Evolutionary conservation across 2,888 invertebrate genomes (phyloP).

Genomic region (Odontocerum albicorne): DNA sequence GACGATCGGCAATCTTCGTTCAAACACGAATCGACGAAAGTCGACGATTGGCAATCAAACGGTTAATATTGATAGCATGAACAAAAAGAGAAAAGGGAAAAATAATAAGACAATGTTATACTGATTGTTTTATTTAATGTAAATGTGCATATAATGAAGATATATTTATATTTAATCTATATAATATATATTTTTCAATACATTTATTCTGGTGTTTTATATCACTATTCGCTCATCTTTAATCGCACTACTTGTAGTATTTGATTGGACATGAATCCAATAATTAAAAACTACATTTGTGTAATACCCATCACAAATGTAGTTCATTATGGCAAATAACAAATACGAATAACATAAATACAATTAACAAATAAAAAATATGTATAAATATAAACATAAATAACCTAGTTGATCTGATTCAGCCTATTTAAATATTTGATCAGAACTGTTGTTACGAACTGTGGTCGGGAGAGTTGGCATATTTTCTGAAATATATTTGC

Average conservation of each 20-base stretch:
- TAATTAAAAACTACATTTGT: background rate
- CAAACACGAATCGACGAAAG: too few relatives aligned
- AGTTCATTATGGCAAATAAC: conserved; percentile 16
- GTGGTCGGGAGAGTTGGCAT: too few relatives aligned
- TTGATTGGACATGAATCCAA: too few relatives aligned
- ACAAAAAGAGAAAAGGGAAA: too few relatives aligned
- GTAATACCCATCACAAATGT: background rate
- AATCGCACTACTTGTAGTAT: conserved; percentile 15
- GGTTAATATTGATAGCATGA: too few relatives aligned
- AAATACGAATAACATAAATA: background rate
- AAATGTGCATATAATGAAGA: conserved; percentile 17
- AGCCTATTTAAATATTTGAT: conserved; percentile 3
- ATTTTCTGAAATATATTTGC: too few relatives aligned
- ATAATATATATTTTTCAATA: conserved; percentile 13
- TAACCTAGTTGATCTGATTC: conserved; percentile 8
- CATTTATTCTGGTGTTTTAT: conserved; percentile 14
- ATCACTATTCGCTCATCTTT: conserved; percentile 1
- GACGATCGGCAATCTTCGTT: too few relatives aligned
- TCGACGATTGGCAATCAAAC: too few relatives aligned
- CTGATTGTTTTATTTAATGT: conserved; percentile 21
- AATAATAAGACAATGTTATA: too few relatives aligned
- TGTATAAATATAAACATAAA: conserved; percentile 18
- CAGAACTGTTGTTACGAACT: background rate
- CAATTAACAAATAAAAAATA: conserved; percentile 14
- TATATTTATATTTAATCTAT: conserved; percentile 3